Evolutionary conservation across 1,140 invertebrate genomes (phyloP).

Genomic region (Heliconius hewitsoni): DNA sequence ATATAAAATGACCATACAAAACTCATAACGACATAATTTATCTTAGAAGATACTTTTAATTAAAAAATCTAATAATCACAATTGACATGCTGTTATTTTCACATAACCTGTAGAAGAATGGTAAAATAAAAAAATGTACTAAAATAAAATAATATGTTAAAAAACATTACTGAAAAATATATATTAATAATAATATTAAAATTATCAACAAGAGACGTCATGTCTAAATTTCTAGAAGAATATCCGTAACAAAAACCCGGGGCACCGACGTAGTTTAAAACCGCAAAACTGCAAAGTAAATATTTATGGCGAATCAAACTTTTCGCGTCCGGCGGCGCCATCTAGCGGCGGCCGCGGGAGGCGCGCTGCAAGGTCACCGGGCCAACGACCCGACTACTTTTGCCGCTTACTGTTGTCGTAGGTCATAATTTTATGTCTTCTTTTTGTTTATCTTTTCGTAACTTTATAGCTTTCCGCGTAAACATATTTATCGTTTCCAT

Average conservation of each 20-base stretch:
- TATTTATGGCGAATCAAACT: conserved; percentile 20
- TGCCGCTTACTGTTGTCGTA: conserved; percentile 80
- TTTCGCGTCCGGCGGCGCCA: conserved; percentile 51
- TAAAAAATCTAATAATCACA: too few species aligned
- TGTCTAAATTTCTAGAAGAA: not conserved
- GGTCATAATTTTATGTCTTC: conserved; percentile 81
- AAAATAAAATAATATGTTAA: too few species aligned
- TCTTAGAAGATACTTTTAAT: too few species aligned
- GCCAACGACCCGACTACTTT: conserved; percentile 79
- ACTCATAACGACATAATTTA: too few species aligned
- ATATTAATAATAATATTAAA: not conserved
- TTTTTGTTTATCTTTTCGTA: conserved; percentile 81
- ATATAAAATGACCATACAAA: too few species aligned
- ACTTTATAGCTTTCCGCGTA: conserved; percentile 72
- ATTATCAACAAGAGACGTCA: not conserved
- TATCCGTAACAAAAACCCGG: not conserved
- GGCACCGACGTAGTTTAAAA: not conserved
- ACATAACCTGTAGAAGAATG: too few species aligned
- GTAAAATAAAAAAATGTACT: too few species aligned
- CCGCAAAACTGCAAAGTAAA: conserved; percentile 19
- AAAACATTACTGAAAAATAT: not conserved
- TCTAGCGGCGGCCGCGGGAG: conserved; percentile 60
- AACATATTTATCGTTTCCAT: conserved; percentile 52
- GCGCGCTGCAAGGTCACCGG: conserved; percentile 71
- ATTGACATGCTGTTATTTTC: too few species aligned